Base-by-base conservation (phyloP, 2,797 vertebrate species). In the Phylloscopus collybita region DNA sequence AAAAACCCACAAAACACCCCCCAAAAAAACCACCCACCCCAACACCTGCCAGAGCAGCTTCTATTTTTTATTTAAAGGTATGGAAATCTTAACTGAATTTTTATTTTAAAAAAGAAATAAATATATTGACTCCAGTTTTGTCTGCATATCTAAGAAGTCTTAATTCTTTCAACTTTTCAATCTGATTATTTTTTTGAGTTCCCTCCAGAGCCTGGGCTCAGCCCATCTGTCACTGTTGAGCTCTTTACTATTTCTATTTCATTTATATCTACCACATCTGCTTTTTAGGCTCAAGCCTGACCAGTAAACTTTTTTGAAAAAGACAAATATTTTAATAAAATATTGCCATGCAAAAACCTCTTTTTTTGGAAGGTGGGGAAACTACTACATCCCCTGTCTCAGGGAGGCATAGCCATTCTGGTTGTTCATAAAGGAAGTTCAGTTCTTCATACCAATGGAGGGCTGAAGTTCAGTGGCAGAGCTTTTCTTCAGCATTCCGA, bases 131-230 rank as follows among this genome's bases (percentile, higher is more conserved):
- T 75, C 13, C 14, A 34, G 14, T 57, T 88, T 81, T 93, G 22
- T 25, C 82, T 90, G 26, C 10, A 34, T 64, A 73, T 60, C 32
- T 62, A 90, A 88, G 51, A 90, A 84, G 15, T 53, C 51, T 75
- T 94, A 74, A 60, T 88, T 84, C 75, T 53, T 90, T 86, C 32
- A 84, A 84, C 54, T 87, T 88, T 73, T 76, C 56, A 72, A 80
- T 69, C 64, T 73, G 93, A 90, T 80, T 86, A 65, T 79, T 84
- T 93, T 53, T 45, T 65, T 70, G 30, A 80, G 81, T 69, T 66
- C 15, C 45, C 64, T 91, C 50, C 45, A 82, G 60, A 90, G 53
- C 45, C 22, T 67, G 19, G 16, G 17, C 29, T 93, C 34, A 87
- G 45, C 15, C 75, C 74, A 64, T 89, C 79, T 91, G 57, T 89